Evolutionary conservation across 2,888 invertebrate species (phyloP).

Genomic region (Galeopsomyia nigrocyanea): DNA sequence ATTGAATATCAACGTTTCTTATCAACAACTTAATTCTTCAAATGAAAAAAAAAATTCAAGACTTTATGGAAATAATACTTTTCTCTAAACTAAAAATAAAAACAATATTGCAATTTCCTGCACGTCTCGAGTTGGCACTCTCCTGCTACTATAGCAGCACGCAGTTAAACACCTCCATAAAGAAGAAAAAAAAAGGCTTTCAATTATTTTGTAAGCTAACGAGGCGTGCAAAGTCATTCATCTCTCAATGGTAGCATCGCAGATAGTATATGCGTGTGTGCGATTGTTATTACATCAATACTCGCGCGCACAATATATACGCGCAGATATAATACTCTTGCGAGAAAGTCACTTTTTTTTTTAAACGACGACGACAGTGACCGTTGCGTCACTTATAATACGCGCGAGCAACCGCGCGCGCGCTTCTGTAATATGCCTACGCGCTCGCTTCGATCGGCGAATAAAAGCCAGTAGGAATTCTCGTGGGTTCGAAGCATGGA

Average conservation of each 20-base stretch:
- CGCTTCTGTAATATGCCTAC: constrained; percentile 41
- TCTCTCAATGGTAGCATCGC: background rate
- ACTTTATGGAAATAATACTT: too few species aligned
- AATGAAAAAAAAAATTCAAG: too few species aligned
- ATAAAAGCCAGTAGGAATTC: constrained; percentile 40
- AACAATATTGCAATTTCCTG: constrained; percentile 2
- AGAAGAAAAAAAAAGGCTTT: constrained; percentile 10
- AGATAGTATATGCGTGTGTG: background rate
- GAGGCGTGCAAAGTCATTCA: background rate
- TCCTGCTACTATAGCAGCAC: background rate
- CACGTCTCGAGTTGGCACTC: background rate
- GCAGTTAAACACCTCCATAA: constrained; percentile 15
- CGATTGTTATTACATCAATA: constrained; percentile 33
- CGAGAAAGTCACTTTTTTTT: constrained; percentile 33
- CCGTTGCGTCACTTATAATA: constrained; percentile 35
- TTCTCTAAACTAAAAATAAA: too few species aligned
- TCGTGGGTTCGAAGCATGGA: constrained; percentile 35
- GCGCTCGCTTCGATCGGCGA: constrained; percentile 5
- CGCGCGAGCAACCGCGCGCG: background rate
- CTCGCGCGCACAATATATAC: background rate
- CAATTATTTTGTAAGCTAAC: background rate
- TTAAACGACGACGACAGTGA: constrained; percentile 2
- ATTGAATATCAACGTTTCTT: too few species aligned
- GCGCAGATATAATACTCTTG: background rate
- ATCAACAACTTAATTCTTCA: too few species aligned